Evolutionary conservation across 2,797 vertebrate species (phyloP).

Genomic region (Rhadinocentrus ornatus): DNA sequence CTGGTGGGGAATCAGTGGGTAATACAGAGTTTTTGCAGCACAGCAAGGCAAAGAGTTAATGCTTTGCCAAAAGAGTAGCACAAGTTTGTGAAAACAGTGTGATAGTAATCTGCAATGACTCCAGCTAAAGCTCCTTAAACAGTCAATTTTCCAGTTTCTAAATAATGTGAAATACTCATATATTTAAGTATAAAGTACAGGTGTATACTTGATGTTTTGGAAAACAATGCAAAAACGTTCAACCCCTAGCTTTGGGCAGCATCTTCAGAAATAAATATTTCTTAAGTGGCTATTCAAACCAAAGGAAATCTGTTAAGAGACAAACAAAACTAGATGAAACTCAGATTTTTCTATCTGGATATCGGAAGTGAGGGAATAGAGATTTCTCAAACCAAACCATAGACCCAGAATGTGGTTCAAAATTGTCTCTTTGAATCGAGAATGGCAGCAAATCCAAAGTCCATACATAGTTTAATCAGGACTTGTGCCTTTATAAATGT

Average conservation of each 20-base stretch:
- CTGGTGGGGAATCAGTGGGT: slow-evolving; percentile 62
- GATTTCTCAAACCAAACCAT: background rate
- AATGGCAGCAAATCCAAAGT: background rate
- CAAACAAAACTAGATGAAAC: background rate
- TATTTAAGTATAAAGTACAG: background rate
- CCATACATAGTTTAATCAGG: background rate
- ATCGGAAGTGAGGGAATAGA: background rate
- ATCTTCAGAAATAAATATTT: background rate
- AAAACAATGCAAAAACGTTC: background rate
- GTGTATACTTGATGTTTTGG: slow-evolving; percentile 7
- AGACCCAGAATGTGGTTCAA: background rate
- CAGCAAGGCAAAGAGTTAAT: slow-evolving; percentile 22
- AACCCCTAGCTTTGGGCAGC: background rate
- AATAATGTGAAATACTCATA: background rate
- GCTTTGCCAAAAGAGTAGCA: slow-evolving; percentile 38
- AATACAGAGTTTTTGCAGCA: slow-evolving; percentile 49
- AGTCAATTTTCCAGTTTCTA: background rate
- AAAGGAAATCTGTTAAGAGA: background rate
- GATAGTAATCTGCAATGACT: slow-evolving; percentile 7
- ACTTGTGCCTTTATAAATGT: background rate
- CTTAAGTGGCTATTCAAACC: background rate
- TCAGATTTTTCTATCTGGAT: background rate
- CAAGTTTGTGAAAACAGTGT: slow-evolving; percentile 24
- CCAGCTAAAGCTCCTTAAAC: background rate
- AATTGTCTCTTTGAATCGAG: background rate